Percentiles rank a stretch among this genome's conserved stretches.
These are phyloP conservation scores for Lerema accius DNA, from an alignment of 1,140 invertebrate genomes.

Conservation along the genomic window DNA sequence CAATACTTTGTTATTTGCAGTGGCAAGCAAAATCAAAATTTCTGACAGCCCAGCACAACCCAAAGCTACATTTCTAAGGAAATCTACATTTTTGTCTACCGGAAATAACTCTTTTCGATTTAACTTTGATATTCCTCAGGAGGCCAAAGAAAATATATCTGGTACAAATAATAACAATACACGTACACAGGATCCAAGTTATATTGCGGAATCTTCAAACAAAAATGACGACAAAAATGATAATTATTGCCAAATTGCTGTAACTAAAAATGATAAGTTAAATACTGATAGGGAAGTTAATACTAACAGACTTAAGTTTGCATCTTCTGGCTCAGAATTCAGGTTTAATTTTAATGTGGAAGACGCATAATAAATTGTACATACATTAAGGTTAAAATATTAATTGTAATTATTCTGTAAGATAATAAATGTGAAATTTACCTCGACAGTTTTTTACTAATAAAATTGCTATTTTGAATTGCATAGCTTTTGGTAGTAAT, in stretches of 20 bases:
- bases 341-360: constrained; percentile 75
- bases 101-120: constrained; percentile 71
- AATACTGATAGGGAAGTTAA: constrained; percentile 36
- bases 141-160: constrained; percentile 38
- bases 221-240: constrained; percentile 33
- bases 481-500: constrained; percentile 54
- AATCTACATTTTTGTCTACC: constrained; percentile 68
- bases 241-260: constrained; percentile 39
- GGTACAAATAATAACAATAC: constrained; percentile 36
- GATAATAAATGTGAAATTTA: constrained; percentile 35
- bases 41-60: constrained; percentile 63
- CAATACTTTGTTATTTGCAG: constrained; percentile 54
- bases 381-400: constrained; percentile 27
- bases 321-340: constrained; percentile 58
- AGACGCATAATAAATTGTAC: constrained; percentile 42
- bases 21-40: constrained; percentile 79
- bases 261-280: constrained; percentile 12
- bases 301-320: constrained; percentile 61
- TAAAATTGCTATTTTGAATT: constrained; percentile 28
- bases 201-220: constrained; percentile 18
- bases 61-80: constrained; percentile 75
- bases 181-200: constrained; percentile 17
- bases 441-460: too few relatives aligned
- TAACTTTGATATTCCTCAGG: constrained; percentile 63
- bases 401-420: constrained; percentile 23